Base-by-base conservation (phyloP, 2,888 invertebrate species). In the Scrobipalpa costella region DNA sequence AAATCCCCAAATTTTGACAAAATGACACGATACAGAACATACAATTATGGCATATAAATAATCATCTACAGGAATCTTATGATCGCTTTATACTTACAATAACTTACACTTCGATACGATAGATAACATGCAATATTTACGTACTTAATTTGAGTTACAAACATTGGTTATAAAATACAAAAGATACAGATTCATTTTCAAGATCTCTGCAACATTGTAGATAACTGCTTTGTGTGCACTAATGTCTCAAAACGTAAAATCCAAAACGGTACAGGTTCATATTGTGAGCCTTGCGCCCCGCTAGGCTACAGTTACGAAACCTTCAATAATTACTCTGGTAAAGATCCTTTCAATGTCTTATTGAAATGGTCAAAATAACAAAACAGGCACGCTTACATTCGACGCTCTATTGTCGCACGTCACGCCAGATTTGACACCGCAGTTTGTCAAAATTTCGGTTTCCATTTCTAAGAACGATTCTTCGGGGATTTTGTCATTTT, bases 381-480 rank as follows among this genome's bases (percentile, higher is more conserved):
- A 85, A 87, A 88, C 77, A 88, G 84, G 88, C 90, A 90, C 90
- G 88, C 90, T 90, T 87, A 85, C 77, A 74, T 78, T 76, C 79
- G 79, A 74, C 79, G 75, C 73, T 75, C 76, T 72, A 78, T 86
- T 86, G 86, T 87, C 66, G 63, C 33, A 62, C 70, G 70, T 71
- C 75, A 83, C 77, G 82, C 70, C 74, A 76, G 71, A 82, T 83
- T 80, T 73, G 73, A 81, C 84, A 88, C 90, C 90, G 78, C 90
- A 90, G 84, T 88, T 81, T 84, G 90, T 90, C 88, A 88, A 89
- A 88, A 90, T 89, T 84, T 90, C 84, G 90, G 90, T 90, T 90
- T 87, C 81, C 69, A 76, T 81, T 90, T 91, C 90, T 85, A 66
- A 77, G 90, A 90, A 90, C 70, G 71, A 73, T 69, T 71, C 75